Evolutionary conservation across 2,888 invertebrate species (phyloP), one percentile per base, ranked within the genome.

Genomic region (Eilema depressum): DNA sequence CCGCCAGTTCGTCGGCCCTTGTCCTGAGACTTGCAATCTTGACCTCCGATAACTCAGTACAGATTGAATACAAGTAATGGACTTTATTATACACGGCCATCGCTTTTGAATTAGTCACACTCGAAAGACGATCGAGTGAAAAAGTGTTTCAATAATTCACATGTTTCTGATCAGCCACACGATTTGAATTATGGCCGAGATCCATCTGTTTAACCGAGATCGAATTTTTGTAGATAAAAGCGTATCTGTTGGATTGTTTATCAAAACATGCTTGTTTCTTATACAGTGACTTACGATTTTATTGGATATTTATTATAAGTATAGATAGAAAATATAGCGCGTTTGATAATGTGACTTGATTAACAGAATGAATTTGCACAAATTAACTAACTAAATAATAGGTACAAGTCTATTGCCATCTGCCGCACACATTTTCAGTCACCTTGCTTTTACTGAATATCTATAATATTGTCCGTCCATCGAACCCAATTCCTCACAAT

Each of bases 11-110:
- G 83, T 77, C 80, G 84, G 76, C 78, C 86, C 70, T 69, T 73
- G 73, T 66, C 53, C 66, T 65, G 71, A 56, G 75, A 69, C 68
- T 72, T 61, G 62, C 69, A 75, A 81, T 81, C 84, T 81, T 88
- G 88, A 90, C 90, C 90, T 89, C 87, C 87, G 86, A 87, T 89
- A 90, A 86, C 83, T 85, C 76, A 70, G 75, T 69, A 82, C 83
- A 77, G 80, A 83, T 87, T 84, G 79, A 76, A 76, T 81, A 79
- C 75, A 8, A 74, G 71, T 74, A 76, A 75, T 82, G 63, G 63
- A 79, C 74, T 53, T 75, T 70, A 70, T 78, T 79, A 79, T 75
- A 62, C 56, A 47, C 67, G 60, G 63, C 37, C 66, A 68, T 72
- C 30, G 33, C 62, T 70, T 72, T 68, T 3, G 28, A 69, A 70